Base-by-base conservation (phyloP, 2,797 vertebrate species). In the Acropternis orthonyx region DNA sequence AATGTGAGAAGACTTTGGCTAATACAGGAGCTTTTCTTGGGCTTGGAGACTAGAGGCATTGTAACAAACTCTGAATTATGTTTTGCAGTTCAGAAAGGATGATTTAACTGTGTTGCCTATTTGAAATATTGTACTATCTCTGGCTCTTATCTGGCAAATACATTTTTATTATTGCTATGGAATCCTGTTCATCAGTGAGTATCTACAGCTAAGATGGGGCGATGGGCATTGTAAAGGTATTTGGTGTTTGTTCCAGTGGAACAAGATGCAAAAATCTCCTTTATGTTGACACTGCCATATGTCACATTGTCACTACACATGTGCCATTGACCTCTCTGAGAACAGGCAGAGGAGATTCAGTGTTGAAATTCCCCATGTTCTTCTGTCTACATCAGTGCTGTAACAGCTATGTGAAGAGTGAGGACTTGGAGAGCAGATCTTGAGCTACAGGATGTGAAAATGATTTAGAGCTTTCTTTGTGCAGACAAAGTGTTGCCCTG, bases 241-340 rank as follows among this genome's bases (percentile, higher is more conserved):
- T 66, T 69, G 37, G 37, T 74, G 54, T 30, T 72, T 55, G 18
- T 55, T 28, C 20, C 9, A 14, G 7, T 16, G 54, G 51, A 84
- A 87, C 0, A 4, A 81, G 62, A 76, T 79, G 48, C 44, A 69
- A 36, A 36, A 82, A 41, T 73, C 36, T 72, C 54, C 39, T 65
- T 55, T 76, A 7, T 10, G n/a, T 1, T 0, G 24, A 11, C 23
- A 2, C 7, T 0, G 2, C 37, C 0, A 0, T 39, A 55, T 0
- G 2, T 84, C 23, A 14, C 0, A 0, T 4, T 79, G 85, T 71
- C 71, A 16, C 27, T 24, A 3, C 4, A 1, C 14, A 4, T 34
- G 55, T 73, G 43, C 51, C 6, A 2, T 12, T 95, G 84, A 66
- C 51, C 51, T 73, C 58, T 68, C 34, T 19, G 55, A 66, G 55